These are phyloP conservation scores for Brachyrhaphis roseni DNA, from an alignment of 2,797 vertebrate species.

Conservation along the genomic window DNA sequence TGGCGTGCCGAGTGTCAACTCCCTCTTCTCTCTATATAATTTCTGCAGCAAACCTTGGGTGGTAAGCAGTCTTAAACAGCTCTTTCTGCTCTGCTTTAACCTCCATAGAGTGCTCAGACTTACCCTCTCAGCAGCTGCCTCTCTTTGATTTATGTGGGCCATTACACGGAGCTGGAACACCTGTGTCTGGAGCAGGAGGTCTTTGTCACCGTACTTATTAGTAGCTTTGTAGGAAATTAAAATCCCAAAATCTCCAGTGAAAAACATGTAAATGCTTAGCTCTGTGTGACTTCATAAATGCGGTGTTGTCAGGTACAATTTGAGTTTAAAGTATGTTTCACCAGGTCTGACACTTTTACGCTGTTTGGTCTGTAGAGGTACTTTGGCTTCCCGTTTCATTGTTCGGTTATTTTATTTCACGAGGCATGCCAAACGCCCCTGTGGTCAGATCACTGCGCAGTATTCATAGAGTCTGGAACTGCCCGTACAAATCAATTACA, in stretches of 20 bases:
- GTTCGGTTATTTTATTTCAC: background rate
- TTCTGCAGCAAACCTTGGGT: conserved; percentile 98
- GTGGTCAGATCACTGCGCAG: background rate
- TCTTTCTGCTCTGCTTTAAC: conserved; percentile 20
- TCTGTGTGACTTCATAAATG: conserved; percentile 9
- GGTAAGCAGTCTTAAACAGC: conserved; percentile 58
- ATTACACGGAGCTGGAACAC: conserved; percentile 57
- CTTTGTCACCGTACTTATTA: conserved; percentile 29
- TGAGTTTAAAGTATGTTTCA: conserved; percentile 5
- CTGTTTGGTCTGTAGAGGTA: background rate
- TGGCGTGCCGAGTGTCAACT: conserved; percentile 87
- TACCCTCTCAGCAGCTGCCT: conserved; percentile 20
- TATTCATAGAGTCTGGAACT: background rate
- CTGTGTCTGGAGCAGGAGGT: conserved; percentile 37
- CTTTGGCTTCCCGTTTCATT: background rate
- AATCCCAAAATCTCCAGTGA: background rate
- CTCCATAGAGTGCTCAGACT: conserved; percentile 15
- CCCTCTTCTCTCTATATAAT: conserved; percentile 95
- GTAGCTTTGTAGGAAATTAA: conserved; percentile 12
- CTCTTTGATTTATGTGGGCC: conserved; percentile 59
- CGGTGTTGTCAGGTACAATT: background rate
- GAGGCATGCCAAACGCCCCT: background rate
- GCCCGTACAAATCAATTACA: background rate
- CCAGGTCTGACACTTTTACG: background rate
- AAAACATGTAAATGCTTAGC: conserved; percentile 4